Base-by-base conservation (phyloP, 1,140 invertebrate genomes). In the Drosophila albomicans region DNA sequence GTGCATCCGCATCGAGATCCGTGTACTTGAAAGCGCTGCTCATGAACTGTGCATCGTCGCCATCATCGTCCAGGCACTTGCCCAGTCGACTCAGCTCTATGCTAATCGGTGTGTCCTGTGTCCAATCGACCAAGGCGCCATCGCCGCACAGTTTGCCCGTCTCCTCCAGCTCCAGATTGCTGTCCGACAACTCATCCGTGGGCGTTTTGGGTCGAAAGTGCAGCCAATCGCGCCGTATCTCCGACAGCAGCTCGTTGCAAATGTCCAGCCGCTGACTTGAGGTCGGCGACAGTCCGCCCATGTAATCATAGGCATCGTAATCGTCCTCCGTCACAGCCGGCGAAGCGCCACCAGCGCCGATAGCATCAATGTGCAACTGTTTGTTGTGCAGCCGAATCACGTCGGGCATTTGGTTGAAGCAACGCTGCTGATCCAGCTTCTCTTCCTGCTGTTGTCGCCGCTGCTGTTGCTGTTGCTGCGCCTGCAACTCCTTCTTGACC, bases 181-280 rank as follows among this genome's bases (percentile, higher is more conserved):
- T 59, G 93, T 91, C 69, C 10, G 79, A 82, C 35, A 84, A 46
- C n/a, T 91, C 82, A 7, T 80, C 78, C 49, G 82, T 81, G 52
- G 95, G 95, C 52, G 95, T 96, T 93, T 96, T 96, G 67, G 96
- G 96, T 81, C 95, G 95, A 92, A 96, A 96, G 91, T 96, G 96
- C 92, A 96, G 93, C 95, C 95, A 92, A 71, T 93, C 91, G 5
- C 85, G 81, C 0, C 90, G 72, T 56, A 92, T 92, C 75, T 92
- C 91, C 43, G 81, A 79, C 30, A 93, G 67, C 66, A 93, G 51
- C 52, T 93, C 92, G 52, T 92, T 92, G 82, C 91, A 92, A 7
- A 92, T 80, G n/a, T 92, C 91, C 48, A 92, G 35, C 6, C 91
- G 91, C 43, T 92, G 91, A 38, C 91, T 92, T n/a, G 91, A 92